Conservation (phyloP, 2,113 vertebrate species). For the Formicarius rufipectus region DNA sequence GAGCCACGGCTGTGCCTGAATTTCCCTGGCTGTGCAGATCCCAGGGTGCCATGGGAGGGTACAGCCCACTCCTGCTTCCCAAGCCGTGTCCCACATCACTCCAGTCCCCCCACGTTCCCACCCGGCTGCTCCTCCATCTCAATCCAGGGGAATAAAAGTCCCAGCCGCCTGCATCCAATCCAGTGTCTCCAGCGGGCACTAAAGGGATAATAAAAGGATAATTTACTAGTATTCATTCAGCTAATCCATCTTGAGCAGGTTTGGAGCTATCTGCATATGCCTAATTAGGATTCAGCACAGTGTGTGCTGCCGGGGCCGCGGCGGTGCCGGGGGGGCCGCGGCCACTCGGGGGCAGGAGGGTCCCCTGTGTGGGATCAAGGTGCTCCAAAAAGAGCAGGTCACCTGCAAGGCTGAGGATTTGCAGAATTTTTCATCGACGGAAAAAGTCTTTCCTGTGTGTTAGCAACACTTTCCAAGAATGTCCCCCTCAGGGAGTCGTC, state of each 20-base stretch:
- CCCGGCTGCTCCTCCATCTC: background rate
- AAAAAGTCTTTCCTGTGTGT: background rate
- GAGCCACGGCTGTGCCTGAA: background rate
- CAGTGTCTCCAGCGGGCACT: constrained; percentile 10
- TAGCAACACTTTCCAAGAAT: background rate
- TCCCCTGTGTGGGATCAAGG: background rate
- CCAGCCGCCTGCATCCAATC: background rate
- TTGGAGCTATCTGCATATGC: constrained; percentile 47
- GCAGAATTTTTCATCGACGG: background rate
- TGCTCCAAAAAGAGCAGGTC: background rate
- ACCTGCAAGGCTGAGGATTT: background rate
- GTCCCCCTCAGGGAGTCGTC: background rate
- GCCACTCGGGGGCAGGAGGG: background rate
- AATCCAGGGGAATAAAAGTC: background rate
- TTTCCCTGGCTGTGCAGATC: rapidly evolving
- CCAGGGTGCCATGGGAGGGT: background rate
- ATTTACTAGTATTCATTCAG: constrained; percentile 55
- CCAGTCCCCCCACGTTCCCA: background rate
- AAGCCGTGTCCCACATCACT: background rate
- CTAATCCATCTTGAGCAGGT: constrained; percentile 50
- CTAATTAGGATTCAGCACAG: constrained; percentile 51
- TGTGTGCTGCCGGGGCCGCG: background rate
- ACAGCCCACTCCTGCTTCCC: background rate
- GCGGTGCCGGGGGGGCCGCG: background rate
- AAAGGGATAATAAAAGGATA: constrained; percentile 54